A percentile compares a stretch with the other conserved stretches of the same genome.
Conservation (phyloP, 1,140 invertebrate species). For the Trichonephila clavata region DNA sequence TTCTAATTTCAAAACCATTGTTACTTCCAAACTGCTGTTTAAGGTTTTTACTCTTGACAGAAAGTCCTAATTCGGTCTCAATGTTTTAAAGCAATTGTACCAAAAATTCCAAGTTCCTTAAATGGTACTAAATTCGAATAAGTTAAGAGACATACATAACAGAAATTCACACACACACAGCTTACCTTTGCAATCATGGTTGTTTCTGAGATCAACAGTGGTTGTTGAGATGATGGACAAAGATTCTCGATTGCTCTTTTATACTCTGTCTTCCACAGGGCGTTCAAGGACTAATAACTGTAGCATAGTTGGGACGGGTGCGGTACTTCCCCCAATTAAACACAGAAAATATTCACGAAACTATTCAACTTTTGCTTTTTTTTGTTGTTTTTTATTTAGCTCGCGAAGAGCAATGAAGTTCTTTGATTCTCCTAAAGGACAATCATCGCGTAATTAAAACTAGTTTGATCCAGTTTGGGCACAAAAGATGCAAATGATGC, state of each 20-base stretch:
- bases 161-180: too few species aligned
- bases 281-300: background rate
- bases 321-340: background rate
- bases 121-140: too few species aligned
- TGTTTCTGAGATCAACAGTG: background rate
- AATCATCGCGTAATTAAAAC: background rate
- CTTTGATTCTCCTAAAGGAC: background rate
- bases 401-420: background rate
- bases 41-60: too few species aligned
- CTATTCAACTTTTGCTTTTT: background rate
- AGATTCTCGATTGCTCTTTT: background rate
- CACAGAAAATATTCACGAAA: background rate
- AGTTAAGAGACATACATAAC: too few species aligned
- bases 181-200: conserved; percentile 40
- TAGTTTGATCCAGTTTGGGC: background rate
- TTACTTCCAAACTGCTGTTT: too few species aligned
- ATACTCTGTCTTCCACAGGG: background rate
- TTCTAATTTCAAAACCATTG: too few species aligned
- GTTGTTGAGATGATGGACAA: background rate
- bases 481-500: background rate
- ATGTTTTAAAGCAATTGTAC: too few species aligned
- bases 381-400: background rate
- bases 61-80: too few species aligned
- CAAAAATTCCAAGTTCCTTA: too few species aligned
- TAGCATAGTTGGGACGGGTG: background rate